Evolutionary conservation across 2,113 vertebrate genomes (phyloP).

Genomic region (Perca fluviatilis): DNA sequence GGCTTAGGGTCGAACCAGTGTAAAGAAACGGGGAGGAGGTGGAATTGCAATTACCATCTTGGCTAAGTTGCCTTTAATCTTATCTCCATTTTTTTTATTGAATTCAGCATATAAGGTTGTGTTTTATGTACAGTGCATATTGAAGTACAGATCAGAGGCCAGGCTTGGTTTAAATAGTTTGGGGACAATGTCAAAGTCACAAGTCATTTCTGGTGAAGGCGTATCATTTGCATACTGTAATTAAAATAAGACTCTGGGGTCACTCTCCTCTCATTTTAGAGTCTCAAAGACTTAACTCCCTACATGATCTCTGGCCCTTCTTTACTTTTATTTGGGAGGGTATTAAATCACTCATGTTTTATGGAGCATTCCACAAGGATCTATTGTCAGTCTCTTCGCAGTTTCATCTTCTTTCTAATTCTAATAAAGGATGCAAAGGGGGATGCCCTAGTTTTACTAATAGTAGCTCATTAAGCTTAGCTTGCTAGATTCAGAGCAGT

Average conservation of each 20-base stretch:
- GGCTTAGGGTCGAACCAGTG: constrained; percentile 5
- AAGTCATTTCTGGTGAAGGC: constrained; percentile 40
- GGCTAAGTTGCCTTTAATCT: constrained; percentile 22
- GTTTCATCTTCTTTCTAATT: constrained; percentile 65
- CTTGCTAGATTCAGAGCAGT: constrained; percentile 58
- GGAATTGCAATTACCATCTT: constrained; percentile 29
- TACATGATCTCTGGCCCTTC: constrained; percentile 40
- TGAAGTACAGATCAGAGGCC: constrained; percentile 23
- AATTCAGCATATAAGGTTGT: constrained; percentile 28
- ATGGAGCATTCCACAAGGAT: constrained; percentile 60
- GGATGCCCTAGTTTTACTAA: constrained; percentile 70
- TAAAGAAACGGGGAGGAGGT: constrained; percentile 10
- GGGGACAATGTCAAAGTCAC: constrained; percentile 62
- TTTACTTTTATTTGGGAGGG: constrained; percentile 62
- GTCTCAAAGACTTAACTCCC: constrained; percentile 45
- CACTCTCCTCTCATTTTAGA: constrained; percentile 35
- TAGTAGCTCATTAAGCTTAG: constrained; percentile 61
- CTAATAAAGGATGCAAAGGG: constrained; percentile 66
- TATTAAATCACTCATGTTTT: constrained; percentile 65
- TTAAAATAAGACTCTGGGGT: constrained; percentile 55
- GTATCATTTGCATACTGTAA: constrained; percentile 58
- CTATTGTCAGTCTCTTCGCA: constrained; percentile 55
- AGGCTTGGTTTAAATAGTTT: constrained; percentile 32
- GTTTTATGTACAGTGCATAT: constrained; percentile 35
- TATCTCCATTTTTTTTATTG: constrained; percentile 40